phyloP scores from a whole-genome alignment of 2,797 vertebrate species.

The Capromys pilorides region DNA sequence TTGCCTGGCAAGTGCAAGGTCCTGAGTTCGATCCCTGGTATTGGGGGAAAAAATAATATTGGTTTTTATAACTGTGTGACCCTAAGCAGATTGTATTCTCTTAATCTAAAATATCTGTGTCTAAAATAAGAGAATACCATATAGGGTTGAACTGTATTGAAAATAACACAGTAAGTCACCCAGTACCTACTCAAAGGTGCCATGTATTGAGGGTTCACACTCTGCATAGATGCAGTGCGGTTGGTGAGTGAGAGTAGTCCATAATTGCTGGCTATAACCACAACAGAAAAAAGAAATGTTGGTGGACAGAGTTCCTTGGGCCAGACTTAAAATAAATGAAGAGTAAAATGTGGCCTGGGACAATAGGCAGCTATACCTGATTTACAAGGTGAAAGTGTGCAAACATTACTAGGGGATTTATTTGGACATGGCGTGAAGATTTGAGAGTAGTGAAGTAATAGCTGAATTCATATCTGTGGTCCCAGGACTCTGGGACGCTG shows the following conservation, averaged over 20 bases:
- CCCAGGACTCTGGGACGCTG: background rate
- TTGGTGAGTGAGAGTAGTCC: conserved; percentile 39
- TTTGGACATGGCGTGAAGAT: background rate
- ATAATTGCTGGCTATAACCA: conserved; percentile 7
- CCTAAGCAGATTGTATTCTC: conserved; percentile 46
- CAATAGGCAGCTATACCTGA: background rate
- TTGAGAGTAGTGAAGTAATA: background rate
- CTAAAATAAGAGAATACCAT: conserved; percentile 19
- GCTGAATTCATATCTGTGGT: background rate
- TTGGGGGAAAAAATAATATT: background rate
- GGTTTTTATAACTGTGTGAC: conserved; percentile 51
- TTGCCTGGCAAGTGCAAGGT: too few species aligned
- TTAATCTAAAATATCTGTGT: conserved; percentile 56
- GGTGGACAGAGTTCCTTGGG: background rate
- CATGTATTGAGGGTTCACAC: conserved; percentile 10
- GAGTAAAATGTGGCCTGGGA: background rate
- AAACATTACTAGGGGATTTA: background rate
- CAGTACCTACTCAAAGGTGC: background rate
- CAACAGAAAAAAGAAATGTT: conserved; percentile 9
- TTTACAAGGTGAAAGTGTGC: background rate
- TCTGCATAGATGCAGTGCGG: background rate
- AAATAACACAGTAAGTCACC: conserved; percentile 23
- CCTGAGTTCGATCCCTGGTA: too few species aligned
- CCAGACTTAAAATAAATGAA: conserved; percentile 30
- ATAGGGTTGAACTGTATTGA: conserved; percentile 40